A percentile compares a stretch with the other conserved stretches of the same genome.
These are phyloP conservation scores for Distichodus sexfasciatus DNA, from an alignment of 2,797 vertebrate species.

Conservation along the genomic window DNA sequence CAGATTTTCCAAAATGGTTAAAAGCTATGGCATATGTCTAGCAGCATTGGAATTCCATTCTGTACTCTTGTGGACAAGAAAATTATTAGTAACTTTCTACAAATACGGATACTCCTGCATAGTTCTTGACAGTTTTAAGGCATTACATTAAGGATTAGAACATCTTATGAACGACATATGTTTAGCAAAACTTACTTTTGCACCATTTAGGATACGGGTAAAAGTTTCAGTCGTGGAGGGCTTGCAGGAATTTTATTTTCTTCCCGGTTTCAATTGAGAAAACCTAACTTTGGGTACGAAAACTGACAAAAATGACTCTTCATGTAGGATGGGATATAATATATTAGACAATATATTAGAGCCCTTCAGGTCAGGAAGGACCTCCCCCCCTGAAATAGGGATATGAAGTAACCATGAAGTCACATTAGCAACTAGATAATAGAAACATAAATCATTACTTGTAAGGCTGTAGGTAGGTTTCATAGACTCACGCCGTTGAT, in stretches of 20 bases:
- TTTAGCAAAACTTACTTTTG: constrained; percentile 10
- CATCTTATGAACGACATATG: constrained; percentile 24
- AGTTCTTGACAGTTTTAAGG: constrained; percentile 24
- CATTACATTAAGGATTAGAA: constrained; percentile 7
- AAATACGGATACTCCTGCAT: constrained; percentile 24
- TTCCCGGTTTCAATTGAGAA: too few relatives aligned
- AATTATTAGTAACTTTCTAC: constrained; percentile 32
- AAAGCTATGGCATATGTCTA: constrained; percentile 31
- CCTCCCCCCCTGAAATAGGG: constrained; percentile 6
- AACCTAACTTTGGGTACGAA: too few relatives aligned
- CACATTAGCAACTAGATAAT: constrained; percentile 28
- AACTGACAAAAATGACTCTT: too few relatives aligned
- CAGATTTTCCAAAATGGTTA: constrained; percentile 9
- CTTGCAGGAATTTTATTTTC: too few relatives aligned
- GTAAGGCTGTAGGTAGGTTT: constrained; percentile 39
- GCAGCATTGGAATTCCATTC: constrained; percentile 28
- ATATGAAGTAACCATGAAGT: constrained; percentile 29
- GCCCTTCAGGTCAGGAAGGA: too few relatives aligned
- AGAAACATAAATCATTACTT: constrained; percentile 36
- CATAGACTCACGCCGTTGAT: constrained; percentile 34
- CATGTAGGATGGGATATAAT: too few relatives aligned
- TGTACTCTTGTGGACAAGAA: constrained; percentile 26
- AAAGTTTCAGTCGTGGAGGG: too few relatives aligned
- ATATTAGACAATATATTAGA: too few relatives aligned
- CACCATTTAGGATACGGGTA: too few relatives aligned